phyloP scores from a whole-genome alignment of 2,113 vertebrate genomes.

The Falco punctatus region DNA sequence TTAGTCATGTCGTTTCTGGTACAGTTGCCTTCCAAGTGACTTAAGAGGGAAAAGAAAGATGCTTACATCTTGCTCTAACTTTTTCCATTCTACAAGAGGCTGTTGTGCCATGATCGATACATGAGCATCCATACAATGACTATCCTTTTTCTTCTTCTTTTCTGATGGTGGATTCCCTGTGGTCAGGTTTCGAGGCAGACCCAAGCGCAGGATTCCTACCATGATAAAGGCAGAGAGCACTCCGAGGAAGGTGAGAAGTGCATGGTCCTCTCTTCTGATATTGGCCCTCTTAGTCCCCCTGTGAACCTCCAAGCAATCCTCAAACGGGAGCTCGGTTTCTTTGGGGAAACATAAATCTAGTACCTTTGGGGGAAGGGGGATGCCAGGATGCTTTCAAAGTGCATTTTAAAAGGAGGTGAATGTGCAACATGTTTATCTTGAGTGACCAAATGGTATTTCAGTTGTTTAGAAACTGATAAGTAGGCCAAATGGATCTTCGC shows the following conservation, averaged over 20 bases:
- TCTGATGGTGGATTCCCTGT: constrained; percentile 17
- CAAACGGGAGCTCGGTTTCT: neutral
- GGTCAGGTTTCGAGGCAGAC: constrained; percentile 88
- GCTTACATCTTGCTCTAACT: neutral
- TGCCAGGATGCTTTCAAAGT: neutral
- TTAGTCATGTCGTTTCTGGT: neutral
- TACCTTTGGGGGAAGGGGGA: neutral
- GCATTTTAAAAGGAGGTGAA: neutral
- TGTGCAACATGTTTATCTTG: neutral
- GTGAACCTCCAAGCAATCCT: neutral
- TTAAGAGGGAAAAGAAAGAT: neutral
- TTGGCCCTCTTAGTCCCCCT: neutral
- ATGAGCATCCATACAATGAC: neutral
- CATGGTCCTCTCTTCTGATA: neutral
- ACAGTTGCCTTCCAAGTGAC: neutral
- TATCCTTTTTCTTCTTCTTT: constrained; percentile 43
- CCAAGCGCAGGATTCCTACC: constrained; percentile 90
- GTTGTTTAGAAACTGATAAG: constrained; percentile 52
- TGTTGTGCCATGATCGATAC: neutral
- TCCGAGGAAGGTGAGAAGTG: constrained; percentile 87
- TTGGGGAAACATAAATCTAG: neutral
- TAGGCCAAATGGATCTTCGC: constrained; percentile 39
- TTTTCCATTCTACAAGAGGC: neutral
- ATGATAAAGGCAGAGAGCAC: constrained; percentile 96
- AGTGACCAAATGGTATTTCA: constrained; percentile 39